phyloP scores from a whole-genome alignment of 2,888 invertebrate species.

The Lycophotia porphyrea region DNA sequence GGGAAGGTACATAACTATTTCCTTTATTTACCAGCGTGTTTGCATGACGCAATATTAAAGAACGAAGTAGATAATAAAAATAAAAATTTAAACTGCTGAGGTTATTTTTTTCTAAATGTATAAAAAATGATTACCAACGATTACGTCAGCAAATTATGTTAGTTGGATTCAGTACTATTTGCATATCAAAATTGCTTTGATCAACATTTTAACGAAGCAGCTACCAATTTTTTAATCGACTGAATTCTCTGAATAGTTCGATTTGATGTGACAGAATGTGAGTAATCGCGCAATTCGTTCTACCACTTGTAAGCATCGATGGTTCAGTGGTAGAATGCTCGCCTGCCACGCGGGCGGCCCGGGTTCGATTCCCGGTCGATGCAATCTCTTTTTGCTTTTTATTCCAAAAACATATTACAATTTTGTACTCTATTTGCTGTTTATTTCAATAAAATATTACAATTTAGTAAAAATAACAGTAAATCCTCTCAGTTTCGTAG shows the following conservation, averaged over 20 bases:
- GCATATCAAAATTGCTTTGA: slow-evolving; percentile 40
- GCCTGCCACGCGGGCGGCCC: slow-evolving; percentile 90
- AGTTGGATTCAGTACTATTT: slow-evolving; percentile 26
- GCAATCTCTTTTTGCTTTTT: slow-evolving; percentile 69
- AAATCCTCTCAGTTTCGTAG: neutral
- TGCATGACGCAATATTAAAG: neutral
- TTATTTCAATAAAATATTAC: accelerated
- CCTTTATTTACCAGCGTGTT: neutral
- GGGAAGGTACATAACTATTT: neutral
- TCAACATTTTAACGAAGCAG: slow-evolving; percentile 32
- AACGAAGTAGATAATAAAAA: neutral
- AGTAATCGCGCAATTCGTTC: neutral
- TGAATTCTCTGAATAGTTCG: neutral
- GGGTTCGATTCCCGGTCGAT: slow-evolving; percentile 90
- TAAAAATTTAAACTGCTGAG: neutral
- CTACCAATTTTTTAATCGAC: slow-evolving; percentile 9
- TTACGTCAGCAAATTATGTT: slow-evolving; percentile 31
- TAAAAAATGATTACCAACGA: slow-evolving; percentile 15
- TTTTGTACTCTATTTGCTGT: slow-evolving; percentile 26
- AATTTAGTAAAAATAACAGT: neutral
- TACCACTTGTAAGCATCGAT: slow-evolving; percentile 81
- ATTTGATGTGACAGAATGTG: neutral
- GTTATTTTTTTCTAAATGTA: neutral
- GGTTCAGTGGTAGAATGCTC: slow-evolving; percentile 91
- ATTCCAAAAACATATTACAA: accelerated